Conservation (phyloP, 2,113 vertebrate genomes). For the Rallus limicola region DNA sequence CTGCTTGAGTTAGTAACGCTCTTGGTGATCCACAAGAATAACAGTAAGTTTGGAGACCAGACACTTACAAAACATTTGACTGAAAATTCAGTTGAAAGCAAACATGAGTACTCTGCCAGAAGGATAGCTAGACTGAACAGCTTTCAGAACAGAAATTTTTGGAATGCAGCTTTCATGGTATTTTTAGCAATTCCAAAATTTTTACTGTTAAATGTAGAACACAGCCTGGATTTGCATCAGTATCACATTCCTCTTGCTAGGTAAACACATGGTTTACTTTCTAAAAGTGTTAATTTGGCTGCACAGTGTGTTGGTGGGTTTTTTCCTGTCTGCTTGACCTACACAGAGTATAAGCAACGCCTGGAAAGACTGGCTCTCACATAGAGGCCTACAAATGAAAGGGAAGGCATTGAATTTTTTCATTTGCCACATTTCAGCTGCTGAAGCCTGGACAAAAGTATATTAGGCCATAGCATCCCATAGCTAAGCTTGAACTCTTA, state of each 20-base stretch:
- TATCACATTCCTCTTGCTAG: not conserved
- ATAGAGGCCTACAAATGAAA: not conserved
- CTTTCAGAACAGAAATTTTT: not conserved
- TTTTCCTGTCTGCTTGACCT: not conserved
- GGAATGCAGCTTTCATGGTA: not conserved
- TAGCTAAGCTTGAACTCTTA: not conserved
- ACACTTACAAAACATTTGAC: not conserved
- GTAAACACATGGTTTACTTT: not conserved
- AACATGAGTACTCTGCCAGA: not conserved
- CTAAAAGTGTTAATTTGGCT: not conserved
- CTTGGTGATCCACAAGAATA: not conserved
- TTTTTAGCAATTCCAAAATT: not conserved
- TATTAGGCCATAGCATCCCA: not conserved
- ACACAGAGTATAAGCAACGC: not conserved
- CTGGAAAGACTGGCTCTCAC: not conserved
- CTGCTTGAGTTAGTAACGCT: not conserved
- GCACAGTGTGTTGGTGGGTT: no score
- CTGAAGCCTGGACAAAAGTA: not conserved
- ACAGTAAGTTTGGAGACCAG: not conserved
- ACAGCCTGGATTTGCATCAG: not conserved
- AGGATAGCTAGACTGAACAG: not conserved
- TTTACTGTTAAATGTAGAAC: not conserved
- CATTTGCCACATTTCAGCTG: not conserved
- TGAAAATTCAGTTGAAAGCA: not conserved
- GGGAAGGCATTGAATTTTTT: not conserved